A percentile compares a stretch with the other conserved stretches of the same genome.
Conservation (phyloP, 2,888 invertebrate genomes). For the Notodonta dromedarius region DNA sequence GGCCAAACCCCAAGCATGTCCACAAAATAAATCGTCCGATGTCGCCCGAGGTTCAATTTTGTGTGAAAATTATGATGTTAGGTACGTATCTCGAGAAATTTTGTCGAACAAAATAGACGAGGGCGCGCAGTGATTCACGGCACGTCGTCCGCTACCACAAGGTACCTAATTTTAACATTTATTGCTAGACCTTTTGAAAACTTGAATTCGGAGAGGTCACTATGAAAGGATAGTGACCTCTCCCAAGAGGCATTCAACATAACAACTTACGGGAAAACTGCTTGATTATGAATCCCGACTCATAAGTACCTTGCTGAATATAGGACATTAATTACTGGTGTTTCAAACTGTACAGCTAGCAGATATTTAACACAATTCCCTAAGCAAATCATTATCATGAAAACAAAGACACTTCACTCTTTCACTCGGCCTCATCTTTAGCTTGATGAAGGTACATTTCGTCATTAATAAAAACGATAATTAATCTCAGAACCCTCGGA, state of each 20-base stretch:
- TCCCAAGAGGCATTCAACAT: conserved; percentile 42
- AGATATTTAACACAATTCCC: not conserved
- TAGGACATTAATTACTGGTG: too few relatives aligned
- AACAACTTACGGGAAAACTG: conserved; percentile 39
- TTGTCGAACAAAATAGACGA: conserved; percentile 45
- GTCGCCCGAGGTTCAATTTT: conserved; percentile 69
- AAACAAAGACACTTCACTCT: not conserved
- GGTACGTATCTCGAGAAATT: conserved; percentile 45
- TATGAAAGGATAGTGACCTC: conserved; percentile 45
- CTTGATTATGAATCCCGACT: conserved; percentile 26
- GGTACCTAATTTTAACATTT: conserved; percentile 60
- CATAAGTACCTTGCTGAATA: too few relatives aligned
- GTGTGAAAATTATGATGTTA: conserved; percentile 67
- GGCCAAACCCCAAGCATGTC: conserved; percentile 60
- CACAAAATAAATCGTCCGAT: conserved; percentile 68
- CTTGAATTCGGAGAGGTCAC: too few relatives aligned
- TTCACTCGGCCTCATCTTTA: not conserved
- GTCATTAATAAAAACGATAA: conserved; percentile 1
- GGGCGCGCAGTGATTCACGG: conserved; percentile 59
- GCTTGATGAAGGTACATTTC: not conserved
- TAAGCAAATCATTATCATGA: not conserved
- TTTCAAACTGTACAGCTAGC: not conserved
- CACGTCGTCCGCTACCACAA: conserved; percentile 62
- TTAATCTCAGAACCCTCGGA: conserved; percentile 1
- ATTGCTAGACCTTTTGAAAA: conserved; percentile 39